Evolutionary conservation across 2,113 vertebrate genomes (phyloP), one percentile per base, ranked within the genome.

Genomic region (rabbit (Oryctolagus cuniculus)): DNA sequence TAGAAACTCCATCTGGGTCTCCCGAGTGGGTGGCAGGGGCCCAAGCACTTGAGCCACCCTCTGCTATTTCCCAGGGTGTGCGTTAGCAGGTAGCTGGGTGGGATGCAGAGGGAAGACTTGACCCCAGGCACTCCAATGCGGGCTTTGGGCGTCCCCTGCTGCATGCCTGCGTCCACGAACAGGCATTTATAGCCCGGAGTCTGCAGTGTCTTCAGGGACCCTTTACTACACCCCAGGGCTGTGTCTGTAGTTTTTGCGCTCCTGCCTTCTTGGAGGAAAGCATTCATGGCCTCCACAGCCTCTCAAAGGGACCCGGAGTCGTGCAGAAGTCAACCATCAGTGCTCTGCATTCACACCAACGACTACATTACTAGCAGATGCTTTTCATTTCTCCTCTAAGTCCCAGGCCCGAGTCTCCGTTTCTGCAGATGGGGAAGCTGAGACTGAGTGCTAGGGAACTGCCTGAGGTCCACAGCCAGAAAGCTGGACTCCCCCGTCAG

Each of bases 151-250:
- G 15, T 58, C 13, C 55, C 17, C 12, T 12, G 55, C 15, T 13
- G 17, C 55, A 58, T 13, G 17, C 55, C 55, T 58, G 55, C 55
- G 2, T 58, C 10, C 12, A 15, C 13, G 55, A 58, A 58, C 24
- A n/a, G 34, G 16, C 8, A 10, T 34, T 79, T 78, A 80, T 55
- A 61, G 10, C 24, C 5, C 4, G 2, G 16, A 6, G 8, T 67
- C 67, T 17, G 5, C 3, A 19, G 1, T 1, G 25, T n/a, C 55
- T 77, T 17, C 7, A 34, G 61, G 9, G 29, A 27, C 9, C 10
- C 75, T 66, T 38, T 3, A 29, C 12, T 5, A 29, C 12, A n/a
- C 2, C 2, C 10, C 34, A 6, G 4, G 2, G 3, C 0, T 58
- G 6, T 10, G 13, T 80, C 73, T 79, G 19, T 6, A 12, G 6